Evolutionary conservation across 2,888 invertebrate genomes (phyloP).

Genomic region (Scaptomyza reducta): DNA sequence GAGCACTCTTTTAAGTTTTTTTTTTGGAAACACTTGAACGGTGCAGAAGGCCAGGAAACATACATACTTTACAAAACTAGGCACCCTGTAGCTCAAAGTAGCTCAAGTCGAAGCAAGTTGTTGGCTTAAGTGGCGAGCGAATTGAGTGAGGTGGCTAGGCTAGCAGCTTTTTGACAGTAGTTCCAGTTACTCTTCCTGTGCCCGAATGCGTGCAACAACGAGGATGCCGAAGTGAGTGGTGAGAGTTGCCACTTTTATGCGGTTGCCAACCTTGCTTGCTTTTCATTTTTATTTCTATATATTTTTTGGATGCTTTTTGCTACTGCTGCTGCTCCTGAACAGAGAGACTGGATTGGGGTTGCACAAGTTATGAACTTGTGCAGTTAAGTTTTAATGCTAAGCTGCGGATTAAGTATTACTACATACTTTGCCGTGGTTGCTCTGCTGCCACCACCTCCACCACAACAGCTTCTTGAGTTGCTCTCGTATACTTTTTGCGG

Average conservation of each 20-base stretch:
- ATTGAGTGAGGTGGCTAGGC: constrained; percentile 29
- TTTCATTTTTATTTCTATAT: constrained; percentile 1
- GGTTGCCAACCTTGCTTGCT: constrained; percentile 33
- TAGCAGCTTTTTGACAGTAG: constrained; percentile 25
- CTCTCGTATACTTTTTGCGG: constrained; percentile 37
- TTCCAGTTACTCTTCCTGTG: constrained; percentile 33
- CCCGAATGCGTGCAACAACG: constrained; percentile 55
- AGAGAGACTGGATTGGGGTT: constrained; percentile 2
- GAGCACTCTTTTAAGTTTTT: constrained; percentile 10
- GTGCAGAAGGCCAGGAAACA: constrained; percentile 7
- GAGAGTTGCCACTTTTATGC: constrained; percentile 55
- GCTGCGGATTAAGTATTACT: constrained; percentile 73
- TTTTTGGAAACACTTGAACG: constrained; percentile 27
- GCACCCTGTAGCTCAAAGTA: constrained; percentile 28
- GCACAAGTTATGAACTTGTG: constrained; percentile 75
- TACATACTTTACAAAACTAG: constrained; percentile 35
- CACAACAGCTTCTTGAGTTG: constrained; percentile 14
- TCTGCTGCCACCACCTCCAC: constrained; percentile 35
- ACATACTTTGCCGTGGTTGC: constrained; percentile 71
- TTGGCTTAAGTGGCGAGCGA: constrained; percentile 63
- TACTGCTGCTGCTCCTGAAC: not conserved
- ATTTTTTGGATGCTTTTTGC: constrained; percentile 23
- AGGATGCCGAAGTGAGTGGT: constrained; percentile 41
- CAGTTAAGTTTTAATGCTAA: constrained; percentile 79
- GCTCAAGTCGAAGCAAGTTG: constrained; percentile 33